Conservation (phyloP, 2,797 vertebrate species). For the Crocodylus rhombifer region DNA sequence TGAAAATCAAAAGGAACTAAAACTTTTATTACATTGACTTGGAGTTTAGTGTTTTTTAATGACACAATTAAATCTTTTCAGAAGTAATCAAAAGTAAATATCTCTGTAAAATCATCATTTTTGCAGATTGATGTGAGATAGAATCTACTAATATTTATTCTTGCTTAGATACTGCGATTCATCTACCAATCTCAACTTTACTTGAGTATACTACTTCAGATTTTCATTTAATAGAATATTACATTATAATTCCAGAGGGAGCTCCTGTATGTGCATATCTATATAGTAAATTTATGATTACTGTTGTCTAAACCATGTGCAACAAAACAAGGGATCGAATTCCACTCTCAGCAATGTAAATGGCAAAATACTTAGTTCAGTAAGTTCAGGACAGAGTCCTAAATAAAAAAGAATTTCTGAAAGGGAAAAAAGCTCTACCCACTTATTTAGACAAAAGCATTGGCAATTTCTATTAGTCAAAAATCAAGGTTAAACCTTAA, state of each 20-base stretch:
- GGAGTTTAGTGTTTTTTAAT: background rate
- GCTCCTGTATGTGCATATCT: background rate
- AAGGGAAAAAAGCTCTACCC: background rate
- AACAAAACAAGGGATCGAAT: background rate
- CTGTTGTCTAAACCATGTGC: background rate
- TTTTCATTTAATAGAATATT: background rate
- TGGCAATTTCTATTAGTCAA: background rate
- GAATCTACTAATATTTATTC: background rate
- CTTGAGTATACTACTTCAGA: background rate
- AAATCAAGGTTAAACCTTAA: background rate
- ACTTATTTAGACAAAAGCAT: background rate
- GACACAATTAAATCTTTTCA: background rate
- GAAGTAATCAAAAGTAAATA: background rate
- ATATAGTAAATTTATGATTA: background rate
- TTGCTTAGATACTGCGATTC: background rate
- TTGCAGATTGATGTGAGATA: background rate
- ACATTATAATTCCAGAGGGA: background rate
- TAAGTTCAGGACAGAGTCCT: background rate
- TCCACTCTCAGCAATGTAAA: background rate
- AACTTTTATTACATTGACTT: background rate
- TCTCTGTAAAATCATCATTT: background rate
- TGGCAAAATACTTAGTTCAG: background rate
- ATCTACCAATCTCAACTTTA: background rate
- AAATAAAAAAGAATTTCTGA: background rate
- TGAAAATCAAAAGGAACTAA: conserved; percentile 45